Base-by-base conservation (phyloP, 2,888 invertebrate genomes). In the Sphaerophoria taeniata region DNA sequence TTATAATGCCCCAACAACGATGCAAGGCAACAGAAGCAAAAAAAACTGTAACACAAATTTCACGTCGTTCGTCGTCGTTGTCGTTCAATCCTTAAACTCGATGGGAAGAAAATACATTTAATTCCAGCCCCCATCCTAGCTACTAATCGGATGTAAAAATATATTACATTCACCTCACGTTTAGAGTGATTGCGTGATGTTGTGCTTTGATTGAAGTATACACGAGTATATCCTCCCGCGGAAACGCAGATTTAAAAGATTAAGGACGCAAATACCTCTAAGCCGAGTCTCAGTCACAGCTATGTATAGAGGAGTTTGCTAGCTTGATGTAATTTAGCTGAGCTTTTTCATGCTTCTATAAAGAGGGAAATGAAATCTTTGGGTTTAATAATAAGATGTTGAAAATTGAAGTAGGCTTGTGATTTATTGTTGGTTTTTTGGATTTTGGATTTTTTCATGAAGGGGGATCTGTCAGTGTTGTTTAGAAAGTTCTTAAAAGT, bases 161-260 rank as follows among this genome's bases (percentile, higher is more conserved):
- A 47, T 47, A 65, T 51, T 39, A 53, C 31, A 67, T 67, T 67
- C 80, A 70, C 33, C 70, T 70, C 80, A 80, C 80, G 80, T 80
- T 36, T 67, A 74, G 58, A 80, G 67, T 70, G 74, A 80, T 63
- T 80, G 74, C 63, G 80, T 80, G 70, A 67, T 63, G 70, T 70
- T 70, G 70, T 80, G 74, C 49, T 56, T 74, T 74, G 80, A 80
- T 80, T 80, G 80, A 80, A 75, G 74, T 75, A 61, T 80, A 80
- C 56, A 58, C 39, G 47, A 74, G 63, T 49, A 49, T 49, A 34
- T 65, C 49, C 49, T 49, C 3, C 7, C 69, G 55, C 45, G 63
- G 16, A 61, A 73, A 55, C 43, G 45, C 43, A 53, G 47, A 12
- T 14, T 65, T 65, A n/a, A n/a, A 16, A 47, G 33, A 60, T 60